Percentiles rank a stretch among this genome's conserved stretches.
phyloP scores from a whole-genome alignment of 1,140 invertebrate species.

The Geopemphigus sp. region DNA sequence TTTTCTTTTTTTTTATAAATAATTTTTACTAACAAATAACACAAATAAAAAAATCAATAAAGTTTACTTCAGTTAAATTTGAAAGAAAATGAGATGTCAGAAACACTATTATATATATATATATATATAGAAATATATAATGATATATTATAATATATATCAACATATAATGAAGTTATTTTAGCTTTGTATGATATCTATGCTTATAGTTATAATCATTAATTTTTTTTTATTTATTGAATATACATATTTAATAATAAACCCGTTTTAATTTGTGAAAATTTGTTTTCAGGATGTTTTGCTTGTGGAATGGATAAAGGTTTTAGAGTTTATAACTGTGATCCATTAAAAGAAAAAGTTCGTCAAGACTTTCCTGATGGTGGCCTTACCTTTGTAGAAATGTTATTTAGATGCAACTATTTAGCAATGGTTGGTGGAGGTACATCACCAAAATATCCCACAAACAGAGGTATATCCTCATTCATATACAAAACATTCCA shows the following conservation, averaged over 20 bases:
- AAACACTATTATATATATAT: too few species aligned
- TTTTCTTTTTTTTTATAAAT: too few species aligned
- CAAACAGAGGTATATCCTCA: slow-evolving; percentile 72
- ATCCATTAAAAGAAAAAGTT: slow-evolving; percentile 95
- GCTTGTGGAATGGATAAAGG: slow-evolving; percentile 95
- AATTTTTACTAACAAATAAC: too few species aligned
- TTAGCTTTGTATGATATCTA: too few species aligned
- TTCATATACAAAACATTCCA: slow-evolving; percentile 17
- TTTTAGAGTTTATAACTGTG: slow-evolving; percentile 95
- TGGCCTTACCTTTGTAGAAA: slow-evolving; percentile 91
- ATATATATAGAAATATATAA: too few species aligned
- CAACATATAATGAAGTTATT: too few species aligned
- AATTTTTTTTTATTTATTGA: not conserved
- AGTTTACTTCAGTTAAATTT: too few species aligned
- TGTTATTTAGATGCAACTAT: slow-evolving; percentile 97
- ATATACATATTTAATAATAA: not conserved
- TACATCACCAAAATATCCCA: slow-evolving; percentile 83
- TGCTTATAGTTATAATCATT: not conserved
- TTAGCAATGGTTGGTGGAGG: slow-evolving; percentile 94
- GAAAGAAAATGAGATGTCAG: too few species aligned
- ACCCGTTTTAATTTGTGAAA: not conserved
- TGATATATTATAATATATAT: too few species aligned
- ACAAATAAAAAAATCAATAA: too few species aligned
- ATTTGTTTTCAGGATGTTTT: slow-evolving; percentile 80
- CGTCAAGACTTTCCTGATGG: slow-evolving; percentile 86